phyloP scores from a whole-genome alignment of 2,888 invertebrate genomes.

The Dicranocentrus wangi region DNA sequence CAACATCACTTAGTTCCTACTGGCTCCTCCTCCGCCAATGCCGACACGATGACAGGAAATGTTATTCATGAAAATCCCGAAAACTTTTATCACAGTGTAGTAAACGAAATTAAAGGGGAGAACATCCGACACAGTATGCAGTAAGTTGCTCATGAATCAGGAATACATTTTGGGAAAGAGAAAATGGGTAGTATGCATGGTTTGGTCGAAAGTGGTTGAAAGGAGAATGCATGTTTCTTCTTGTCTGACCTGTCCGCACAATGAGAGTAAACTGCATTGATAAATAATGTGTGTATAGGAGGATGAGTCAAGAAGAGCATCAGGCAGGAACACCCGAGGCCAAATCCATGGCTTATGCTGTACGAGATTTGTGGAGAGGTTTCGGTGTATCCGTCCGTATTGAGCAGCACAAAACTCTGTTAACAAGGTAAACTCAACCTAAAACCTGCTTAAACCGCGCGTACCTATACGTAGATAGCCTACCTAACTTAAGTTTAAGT shows the following conservation, averaged over 20 bases:
- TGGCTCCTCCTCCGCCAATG: slow-evolving; percentile 26
- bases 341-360: slow-evolving; percentile 71
- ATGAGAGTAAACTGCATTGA: neutral
- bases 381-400: slow-evolving; percentile 72
- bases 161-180: neutral
- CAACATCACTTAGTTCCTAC: slow-evolving; percentile 47
- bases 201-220: too few relatives aligned
- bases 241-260: neutral
- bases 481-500: too few relatives aligned
- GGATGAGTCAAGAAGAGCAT: slow-evolving; percentile 72
- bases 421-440: slow-evolving; percentile 71
- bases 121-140: slow-evolving; percentile 71
- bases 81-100: slow-evolving; percentile 68
- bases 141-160: slow-evolving; percentile 52
- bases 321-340: slow-evolving; percentile 71
- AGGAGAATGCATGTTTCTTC: too few relatives aligned
- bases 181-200: too few relatives aligned
- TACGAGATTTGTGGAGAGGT: slow-evolving; percentile 72
- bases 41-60: slow-evolving; percentile 37
- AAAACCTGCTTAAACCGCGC: too few relatives aligned
- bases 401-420: slow-evolving; percentile 72
- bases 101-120: slow-evolving; percentile 70
- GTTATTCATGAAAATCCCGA: slow-evolving; percentile 69
- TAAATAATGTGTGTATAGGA: slow-evolving; percentile 57
- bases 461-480: too few relatives aligned